Evolutionary conservation across 2,888 invertebrate genomes (phyloP).

Genomic region (Amblyjoppa proteus): DNA sequence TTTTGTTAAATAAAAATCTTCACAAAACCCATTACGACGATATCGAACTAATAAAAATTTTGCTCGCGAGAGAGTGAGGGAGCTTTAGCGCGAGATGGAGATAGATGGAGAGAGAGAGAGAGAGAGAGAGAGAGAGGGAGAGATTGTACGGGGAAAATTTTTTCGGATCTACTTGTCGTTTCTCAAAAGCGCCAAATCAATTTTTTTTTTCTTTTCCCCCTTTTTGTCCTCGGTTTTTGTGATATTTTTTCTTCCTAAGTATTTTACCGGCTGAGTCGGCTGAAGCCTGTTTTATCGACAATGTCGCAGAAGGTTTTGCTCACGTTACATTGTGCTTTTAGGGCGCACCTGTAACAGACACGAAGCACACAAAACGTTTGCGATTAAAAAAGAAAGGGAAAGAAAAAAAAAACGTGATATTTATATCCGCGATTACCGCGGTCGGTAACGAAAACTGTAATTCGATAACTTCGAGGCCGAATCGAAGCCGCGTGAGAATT

Average conservation of each 20-base stretch:
- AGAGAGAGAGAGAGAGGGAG: conserved; percentile 29
- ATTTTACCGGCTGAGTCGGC: neutral
- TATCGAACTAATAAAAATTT: conserved; percentile 21
- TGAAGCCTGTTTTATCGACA: neutral
- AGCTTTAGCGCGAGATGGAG: neutral
- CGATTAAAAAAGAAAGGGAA: conserved; percentile 55
- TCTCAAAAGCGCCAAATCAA: neutral
- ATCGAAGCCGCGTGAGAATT: no score
- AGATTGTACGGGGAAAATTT: neutral
- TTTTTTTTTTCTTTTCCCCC: neutral
- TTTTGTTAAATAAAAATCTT: neutral
- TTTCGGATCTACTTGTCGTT: neutral
- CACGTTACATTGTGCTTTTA: conserved; percentile 78
- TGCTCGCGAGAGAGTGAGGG: conserved; percentile 28
- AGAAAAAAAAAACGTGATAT: conserved; percentile 13
- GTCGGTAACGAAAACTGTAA: no score
- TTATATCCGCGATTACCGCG: no score
- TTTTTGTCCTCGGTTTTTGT: neutral
- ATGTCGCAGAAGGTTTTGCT: conserved; percentile 65
- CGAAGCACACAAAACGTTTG: conserved; percentile 71
- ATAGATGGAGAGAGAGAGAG: conserved; percentile 25
- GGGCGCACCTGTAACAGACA: conserved; percentile 83
- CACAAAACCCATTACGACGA: neutral
- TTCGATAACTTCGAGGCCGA: no score
- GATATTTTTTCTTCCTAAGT: conserved; percentile 21